phyloP scores from a whole-genome alignment of 2,797 vertebrate species.

The Menidia menidia region DNA sequence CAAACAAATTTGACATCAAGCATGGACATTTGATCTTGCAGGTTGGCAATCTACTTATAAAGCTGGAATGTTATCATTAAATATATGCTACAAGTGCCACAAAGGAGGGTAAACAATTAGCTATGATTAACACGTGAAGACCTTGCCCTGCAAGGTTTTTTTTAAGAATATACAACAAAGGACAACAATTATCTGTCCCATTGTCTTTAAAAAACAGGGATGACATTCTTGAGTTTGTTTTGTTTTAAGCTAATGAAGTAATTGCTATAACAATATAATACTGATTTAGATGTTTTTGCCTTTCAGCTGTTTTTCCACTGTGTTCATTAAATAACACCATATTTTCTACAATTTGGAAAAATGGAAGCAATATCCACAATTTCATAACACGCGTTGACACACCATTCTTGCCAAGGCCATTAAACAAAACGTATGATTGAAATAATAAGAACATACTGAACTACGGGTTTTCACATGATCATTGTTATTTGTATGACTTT shows the following conservation, averaged over 20 bases:
- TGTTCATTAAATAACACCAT: conserved; percentile 34
- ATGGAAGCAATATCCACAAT: conserved; percentile 31
- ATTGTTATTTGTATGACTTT: conserved; percentile 35
- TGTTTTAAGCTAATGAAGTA: conserved; percentile 49
- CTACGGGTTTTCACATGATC: conserved; percentile 36
- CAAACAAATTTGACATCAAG: conserved; percentile 40
- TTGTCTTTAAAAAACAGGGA: conserved; percentile 41
- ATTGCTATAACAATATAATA: conserved; percentile 70
- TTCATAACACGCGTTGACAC: conserved; percentile 31
- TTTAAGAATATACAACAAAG: conserved; percentile 55
- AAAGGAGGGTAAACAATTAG: conserved; percentile 49
- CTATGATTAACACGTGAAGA: conserved; percentile 59
- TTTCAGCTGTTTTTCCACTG: conserved; percentile 30
- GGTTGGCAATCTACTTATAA: conserved; percentile 41
- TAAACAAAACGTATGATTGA: conserved; percentile 29
- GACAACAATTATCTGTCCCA: conserved; percentile 45
- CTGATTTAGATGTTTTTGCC: conserved; percentile 62
- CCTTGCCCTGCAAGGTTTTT: conserved; percentile 84
- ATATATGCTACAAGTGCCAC: conserved; percentile 66
- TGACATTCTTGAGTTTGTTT: conserved; percentile 22
- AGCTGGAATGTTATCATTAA: conserved; percentile 70
- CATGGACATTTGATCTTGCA: conserved; percentile 32
- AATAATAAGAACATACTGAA: conserved; percentile 33
- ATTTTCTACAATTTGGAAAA: conserved; percentile 39
- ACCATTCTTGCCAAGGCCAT: conserved; percentile 47